Conservation (phyloP, 1,140 invertebrate species). For the Scaptomyza hsui region DNA sequence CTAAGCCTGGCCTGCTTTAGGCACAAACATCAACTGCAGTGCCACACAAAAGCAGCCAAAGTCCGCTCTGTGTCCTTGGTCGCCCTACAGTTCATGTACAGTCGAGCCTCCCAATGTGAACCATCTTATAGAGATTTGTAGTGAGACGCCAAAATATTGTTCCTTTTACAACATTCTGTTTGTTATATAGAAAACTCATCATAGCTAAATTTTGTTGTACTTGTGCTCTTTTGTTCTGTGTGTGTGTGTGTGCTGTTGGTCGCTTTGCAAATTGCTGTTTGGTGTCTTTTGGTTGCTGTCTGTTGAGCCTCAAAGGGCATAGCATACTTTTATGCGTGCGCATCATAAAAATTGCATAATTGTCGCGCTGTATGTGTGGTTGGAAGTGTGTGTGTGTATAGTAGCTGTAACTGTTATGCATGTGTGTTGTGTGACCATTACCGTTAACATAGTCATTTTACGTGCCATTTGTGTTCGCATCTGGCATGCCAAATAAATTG, state of each 20-base stretch:
- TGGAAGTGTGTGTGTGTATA: slow-evolving; percentile 14
- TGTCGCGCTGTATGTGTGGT: slow-evolving; percentile 53
- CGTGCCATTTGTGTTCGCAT: slow-evolving; percentile 67
- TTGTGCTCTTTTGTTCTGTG: background rate
- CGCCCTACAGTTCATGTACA: slow-evolving; percentile 12
- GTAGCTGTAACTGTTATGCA: slow-evolving; percentile 21
- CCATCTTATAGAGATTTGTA: too few species aligned
- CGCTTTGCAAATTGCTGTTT: slow-evolving; percentile 42
- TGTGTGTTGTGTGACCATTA: slow-evolving; percentile 47
- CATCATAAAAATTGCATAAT: slow-evolving; percentile 78
- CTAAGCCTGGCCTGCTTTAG: slow-evolving; percentile 32
- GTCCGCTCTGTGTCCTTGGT: slow-evolving; percentile 41
- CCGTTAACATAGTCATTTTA: slow-evolving; percentile 51
- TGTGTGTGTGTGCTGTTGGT: slow-evolving; percentile 4
- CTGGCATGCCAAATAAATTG: slow-evolving; percentile 59
- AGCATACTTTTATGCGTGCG: slow-evolving; percentile 60
- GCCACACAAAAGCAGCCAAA: slow-evolving; percentile 20
- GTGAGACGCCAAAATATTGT: too few species aligned
- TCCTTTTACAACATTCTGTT: too few species aligned
- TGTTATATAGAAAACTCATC: too few species aligned
- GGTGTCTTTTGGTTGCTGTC: slow-evolving; percentile 41
- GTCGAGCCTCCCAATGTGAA: background rate
- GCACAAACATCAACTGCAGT: slow-evolving; percentile 9
- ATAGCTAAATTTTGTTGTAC: background rate
- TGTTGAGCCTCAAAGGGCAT: slow-evolving; percentile 57